Conservation (phyloP, 2,113 vertebrate species). For the Syngnathus typhle region DNA sequence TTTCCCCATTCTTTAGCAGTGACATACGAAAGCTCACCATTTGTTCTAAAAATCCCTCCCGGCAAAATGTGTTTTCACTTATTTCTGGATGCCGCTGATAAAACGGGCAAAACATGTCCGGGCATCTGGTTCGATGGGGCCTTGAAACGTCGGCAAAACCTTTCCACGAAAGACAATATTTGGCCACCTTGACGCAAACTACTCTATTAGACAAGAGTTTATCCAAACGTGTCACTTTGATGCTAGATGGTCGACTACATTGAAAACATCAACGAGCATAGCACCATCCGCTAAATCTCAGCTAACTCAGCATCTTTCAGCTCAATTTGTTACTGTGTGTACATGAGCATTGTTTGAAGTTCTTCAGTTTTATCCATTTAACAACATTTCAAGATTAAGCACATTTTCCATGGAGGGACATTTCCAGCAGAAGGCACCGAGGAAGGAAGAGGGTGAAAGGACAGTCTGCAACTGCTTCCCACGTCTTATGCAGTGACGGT, state of each 20-base stretch:
- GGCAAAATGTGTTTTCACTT: slow-evolving; percentile 56
- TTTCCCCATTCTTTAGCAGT: slow-evolving; percentile 29
- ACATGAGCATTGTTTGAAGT: slow-evolving; percentile 14
- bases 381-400: slow-evolving; percentile 51
- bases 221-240: slow-evolving; percentile 5
- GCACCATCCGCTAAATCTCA: slow-evolving; percentile 50
- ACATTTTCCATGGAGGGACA: slow-evolving; percentile 27
- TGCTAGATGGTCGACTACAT: neutral
- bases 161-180: slow-evolving; percentile 13
- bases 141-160: slow-evolving; percentile 12
- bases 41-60: slow-evolving; percentile 32
- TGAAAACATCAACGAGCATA: slow-evolving; percentile 24
- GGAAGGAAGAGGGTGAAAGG: slow-evolving; percentile 30
- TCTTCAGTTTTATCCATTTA: slow-evolving; percentile 17
- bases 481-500: neutral
- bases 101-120: slow-evolving; percentile 21
- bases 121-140: slow-evolving; percentile 19
- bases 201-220: neutral
- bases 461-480: slow-evolving; percentile 15
- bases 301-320: neutral
- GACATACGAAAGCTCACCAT: slow-evolving; percentile 43
- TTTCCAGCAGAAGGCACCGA: slow-evolving; percentile 56
- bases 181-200: slow-evolving; percentile 18
- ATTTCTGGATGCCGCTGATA: slow-evolving; percentile 32
- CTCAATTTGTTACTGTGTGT: slow-evolving; percentile 20